Conservation (phyloP, 2,797 vertebrate genomes). For the Pangasius sanitwongsei region DNA sequence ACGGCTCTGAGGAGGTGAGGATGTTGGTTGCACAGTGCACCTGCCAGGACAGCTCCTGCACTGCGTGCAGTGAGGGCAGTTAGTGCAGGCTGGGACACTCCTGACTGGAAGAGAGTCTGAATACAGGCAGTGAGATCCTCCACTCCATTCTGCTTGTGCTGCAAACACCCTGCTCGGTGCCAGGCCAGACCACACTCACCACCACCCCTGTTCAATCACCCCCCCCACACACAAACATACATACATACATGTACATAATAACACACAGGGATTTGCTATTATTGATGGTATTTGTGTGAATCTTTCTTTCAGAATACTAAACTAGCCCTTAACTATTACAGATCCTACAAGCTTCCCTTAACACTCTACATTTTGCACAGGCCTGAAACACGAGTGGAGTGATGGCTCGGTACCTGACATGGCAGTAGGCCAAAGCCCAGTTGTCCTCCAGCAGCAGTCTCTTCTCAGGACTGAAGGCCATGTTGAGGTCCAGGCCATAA, state of each 20-base stretch:
- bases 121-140: conserved; percentile 89
- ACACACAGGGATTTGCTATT: not conserved
- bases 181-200: conserved; percentile 88
- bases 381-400: not conserved
- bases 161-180: conserved; percentile 83
- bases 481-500: conserved; percentile 90
- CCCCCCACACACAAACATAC: conserved; percentile 8
- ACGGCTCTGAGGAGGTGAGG: conserved; percentile 82
- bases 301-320: not conserved
- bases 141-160: conserved; percentile 83
- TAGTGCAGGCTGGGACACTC: conserved; percentile 81
- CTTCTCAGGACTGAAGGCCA: conserved; percentile 90
- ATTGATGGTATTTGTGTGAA: not conserved
- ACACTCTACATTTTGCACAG: not conserved
- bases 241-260: not conserved
- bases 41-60: conserved; percentile 90
- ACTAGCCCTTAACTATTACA: not conserved
- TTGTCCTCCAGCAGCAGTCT: conserved; percentile 86
- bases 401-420: conserved; percentile 83
- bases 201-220: conserved; percentile 74
- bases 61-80: conserved; percentile 85
- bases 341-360: not conserved
- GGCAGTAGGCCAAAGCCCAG: conserved; percentile 95
- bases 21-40: conserved; percentile 85
- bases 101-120: conserved; percentile 77